These are phyloP conservation scores for Monoplex corrugatus DNA, from an alignment of 2,888 invertebrate genomes.

Conservation along the genomic window DNA sequence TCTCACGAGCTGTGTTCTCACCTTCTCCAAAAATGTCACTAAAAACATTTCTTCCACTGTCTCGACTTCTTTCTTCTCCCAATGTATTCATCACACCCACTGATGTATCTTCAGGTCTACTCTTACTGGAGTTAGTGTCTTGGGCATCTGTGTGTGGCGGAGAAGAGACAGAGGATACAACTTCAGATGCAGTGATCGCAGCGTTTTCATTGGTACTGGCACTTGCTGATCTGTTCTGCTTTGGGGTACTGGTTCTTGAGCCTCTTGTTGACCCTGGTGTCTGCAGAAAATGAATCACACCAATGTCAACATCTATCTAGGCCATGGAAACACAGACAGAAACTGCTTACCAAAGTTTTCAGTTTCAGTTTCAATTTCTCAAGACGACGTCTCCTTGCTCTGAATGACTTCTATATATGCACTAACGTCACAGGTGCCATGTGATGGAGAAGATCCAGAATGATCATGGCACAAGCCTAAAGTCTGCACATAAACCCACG, in stretches of 20 bases:
- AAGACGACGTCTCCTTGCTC: no score
- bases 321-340: no score
- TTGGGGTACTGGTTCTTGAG: slow-evolving; percentile 13
- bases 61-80: neutral
- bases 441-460: no score
- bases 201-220: neutral
- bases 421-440: no score
- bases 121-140: no score
- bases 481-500: no score
- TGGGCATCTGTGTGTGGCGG: neutral
- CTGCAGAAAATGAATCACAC: neutral
- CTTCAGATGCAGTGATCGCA: no score
- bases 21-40: neutral
- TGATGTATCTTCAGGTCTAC: neutral
- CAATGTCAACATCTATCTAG: no score
- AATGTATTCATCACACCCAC: neutral
- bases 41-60: neutral
- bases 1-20: neutral
- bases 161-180: neutral
- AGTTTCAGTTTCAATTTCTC: no score
- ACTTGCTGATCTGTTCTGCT: neutral
- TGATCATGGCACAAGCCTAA: no score
- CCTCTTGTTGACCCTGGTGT: neutral
- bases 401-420: no score
- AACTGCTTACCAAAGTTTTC: no score